These are phyloP conservation scores for Ophion obscuratus DNA, from an alignment of 2,888 invertebrate genomes.

Conservation along the genomic window DNA sequence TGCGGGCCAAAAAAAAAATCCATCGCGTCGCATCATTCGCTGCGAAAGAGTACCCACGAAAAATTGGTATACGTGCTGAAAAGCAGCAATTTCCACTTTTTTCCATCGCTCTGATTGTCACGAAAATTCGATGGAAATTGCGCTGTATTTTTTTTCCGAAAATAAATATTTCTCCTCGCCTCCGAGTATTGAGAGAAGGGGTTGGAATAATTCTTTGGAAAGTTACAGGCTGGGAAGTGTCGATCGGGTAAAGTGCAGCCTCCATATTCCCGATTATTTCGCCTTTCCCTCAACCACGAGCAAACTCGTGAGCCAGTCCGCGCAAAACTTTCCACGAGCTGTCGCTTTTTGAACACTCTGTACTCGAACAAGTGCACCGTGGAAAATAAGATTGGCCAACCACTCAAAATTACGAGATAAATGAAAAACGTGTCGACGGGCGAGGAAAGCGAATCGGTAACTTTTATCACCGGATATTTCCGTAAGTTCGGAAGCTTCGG, in stretches of 20 bases:
- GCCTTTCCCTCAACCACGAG: background rate
- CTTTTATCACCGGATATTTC: background rate
- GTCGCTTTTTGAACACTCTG: conserved; percentile 6
- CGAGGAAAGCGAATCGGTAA: background rate
- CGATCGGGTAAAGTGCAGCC: background rate
- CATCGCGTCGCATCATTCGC: conserved; percentile 22
- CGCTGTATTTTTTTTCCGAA: background rate
- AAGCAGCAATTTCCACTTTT: background rate
- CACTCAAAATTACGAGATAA: conserved; percentile 2
- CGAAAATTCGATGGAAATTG: background rate
- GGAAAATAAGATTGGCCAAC: conserved; percentile 7
- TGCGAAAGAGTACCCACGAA: background rate
- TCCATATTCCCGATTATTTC: background rate
- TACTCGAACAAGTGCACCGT: background rate
- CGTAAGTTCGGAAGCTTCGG: background rate
- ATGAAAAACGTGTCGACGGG: background rate
- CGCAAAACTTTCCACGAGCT: conserved; percentile 7
- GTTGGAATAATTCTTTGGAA: background rate
- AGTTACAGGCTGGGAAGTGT: background rate
- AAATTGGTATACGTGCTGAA: background rate
- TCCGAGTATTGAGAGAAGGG: background rate
- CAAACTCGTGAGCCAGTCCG: background rate
- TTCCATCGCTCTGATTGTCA: background rate
- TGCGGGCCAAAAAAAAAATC: conserved; percentile 79
- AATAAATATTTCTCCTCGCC: background rate